Evolutionary conservation across 1,140 invertebrate species (phyloP).

Genomic region (Agrypnia vestita): DNA sequence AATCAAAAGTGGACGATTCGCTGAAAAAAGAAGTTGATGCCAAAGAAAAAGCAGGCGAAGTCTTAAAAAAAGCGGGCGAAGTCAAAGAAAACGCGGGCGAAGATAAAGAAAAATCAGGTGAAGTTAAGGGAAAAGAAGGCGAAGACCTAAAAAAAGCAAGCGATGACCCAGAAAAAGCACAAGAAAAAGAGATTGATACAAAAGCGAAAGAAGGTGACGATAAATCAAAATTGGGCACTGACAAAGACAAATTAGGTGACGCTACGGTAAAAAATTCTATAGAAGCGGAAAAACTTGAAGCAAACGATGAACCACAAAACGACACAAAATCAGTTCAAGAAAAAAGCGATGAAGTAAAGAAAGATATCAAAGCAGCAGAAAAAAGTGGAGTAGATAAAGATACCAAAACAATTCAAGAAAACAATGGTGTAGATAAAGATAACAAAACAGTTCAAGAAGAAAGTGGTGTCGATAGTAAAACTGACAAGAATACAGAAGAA

Average conservation of each 20-base stretch:
- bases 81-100: not conserved
- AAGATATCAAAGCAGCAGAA: too few species aligned
- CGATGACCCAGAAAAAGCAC: not conserved
- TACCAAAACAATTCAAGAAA: too few species aligned
- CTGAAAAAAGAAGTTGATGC: not conserved
- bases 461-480: not conserved
- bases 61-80: not conserved
- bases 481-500: not conserved
- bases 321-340: too few species aligned
- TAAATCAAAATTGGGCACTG: too few species aligned
- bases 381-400: too few species aligned
- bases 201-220: not conserved
- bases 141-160: not conserved
- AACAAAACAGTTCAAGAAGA: not conserved
- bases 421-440: too few species aligned
- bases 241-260: too few species aligned
- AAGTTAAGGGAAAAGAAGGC: not conserved
- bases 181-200: not conserved
- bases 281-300: too few species aligned
- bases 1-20: not conserved
- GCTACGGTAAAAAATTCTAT: too few species aligned
- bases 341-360: too few species aligned
- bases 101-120: not conserved
- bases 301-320: too few species aligned
- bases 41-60: not conserved